phyloP scores from a whole-genome alignment of 2,113 vertebrate species.

The Andinoacara biseriatus region DNA sequence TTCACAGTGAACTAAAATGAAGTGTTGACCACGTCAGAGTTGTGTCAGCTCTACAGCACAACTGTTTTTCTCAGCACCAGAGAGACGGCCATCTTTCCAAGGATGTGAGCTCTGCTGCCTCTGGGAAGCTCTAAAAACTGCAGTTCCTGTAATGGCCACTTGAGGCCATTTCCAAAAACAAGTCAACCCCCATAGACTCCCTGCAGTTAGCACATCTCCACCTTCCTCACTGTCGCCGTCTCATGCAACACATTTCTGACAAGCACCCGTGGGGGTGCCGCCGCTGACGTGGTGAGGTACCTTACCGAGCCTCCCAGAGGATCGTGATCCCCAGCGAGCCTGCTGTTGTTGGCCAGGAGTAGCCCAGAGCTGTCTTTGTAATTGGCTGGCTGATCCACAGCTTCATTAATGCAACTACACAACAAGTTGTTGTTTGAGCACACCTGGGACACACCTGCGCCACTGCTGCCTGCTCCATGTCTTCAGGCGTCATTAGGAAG shows the following conservation, averaged over 20 bases:
- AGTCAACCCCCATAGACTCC: background rate
- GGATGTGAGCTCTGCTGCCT: background rate
- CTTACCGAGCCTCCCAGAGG: constrained; percentile 26
- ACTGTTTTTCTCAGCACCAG: too few species aligned
- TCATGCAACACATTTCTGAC: constrained; percentile 10
- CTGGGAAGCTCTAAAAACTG: background rate
- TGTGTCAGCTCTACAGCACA: too few species aligned
- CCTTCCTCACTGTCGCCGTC: background rate
- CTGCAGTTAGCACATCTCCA: background rate
- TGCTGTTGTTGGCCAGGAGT: constrained; percentile 41
- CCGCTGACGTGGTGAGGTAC: constrained; percentile 59
- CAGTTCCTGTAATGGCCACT: background rate
- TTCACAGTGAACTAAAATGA: too few species aligned
- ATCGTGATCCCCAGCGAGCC: constrained; percentile 29
- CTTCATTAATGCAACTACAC: constrained; percentile 65
- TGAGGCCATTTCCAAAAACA: background rate
- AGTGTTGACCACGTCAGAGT: too few species aligned
- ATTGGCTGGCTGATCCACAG: constrained; percentile 35
- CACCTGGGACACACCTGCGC: constrained; percentile 44
- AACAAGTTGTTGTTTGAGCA: constrained; percentile 53
- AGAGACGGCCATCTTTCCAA: too few species aligned
- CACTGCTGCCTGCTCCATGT: constrained; percentile 33
- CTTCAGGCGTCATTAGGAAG: constrained; percentile 68
- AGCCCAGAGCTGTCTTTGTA: constrained; percentile 44
- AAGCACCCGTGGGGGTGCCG: constrained; percentile 8